Conservation (phyloP, 2,113 vertebrate genomes). For the Scomber colias region DNA sequence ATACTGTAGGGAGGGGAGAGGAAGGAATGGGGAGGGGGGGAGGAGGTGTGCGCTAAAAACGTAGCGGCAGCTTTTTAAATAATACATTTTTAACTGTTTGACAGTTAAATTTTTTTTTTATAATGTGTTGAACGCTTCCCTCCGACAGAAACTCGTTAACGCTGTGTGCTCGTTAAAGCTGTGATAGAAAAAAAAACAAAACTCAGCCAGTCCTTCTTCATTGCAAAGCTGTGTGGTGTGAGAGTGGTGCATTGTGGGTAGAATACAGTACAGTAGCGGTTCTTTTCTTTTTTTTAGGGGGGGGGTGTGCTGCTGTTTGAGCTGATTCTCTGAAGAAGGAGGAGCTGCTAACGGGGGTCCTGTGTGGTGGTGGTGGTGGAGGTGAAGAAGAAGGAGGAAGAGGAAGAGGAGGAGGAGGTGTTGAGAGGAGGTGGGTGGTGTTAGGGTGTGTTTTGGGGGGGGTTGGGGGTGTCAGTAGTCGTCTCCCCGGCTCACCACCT, state of each 20-base stretch:
- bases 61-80: slow-evolving; percentile 44
- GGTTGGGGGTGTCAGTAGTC: slow-evolving; percentile 89
- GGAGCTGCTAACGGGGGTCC: slow-evolving; percentile 19
- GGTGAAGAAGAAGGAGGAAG: too few species aligned
- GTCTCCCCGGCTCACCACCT: slow-evolving; percentile 98
- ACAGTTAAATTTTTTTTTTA: slow-evolving; percentile 39
- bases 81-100: slow-evolving; percentile 23
- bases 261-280: slow-evolving; percentile 40
- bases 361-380: slow-evolving; percentile 6
- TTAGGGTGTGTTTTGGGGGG: not conserved
- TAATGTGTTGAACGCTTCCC: slow-evolving; percentile 12
- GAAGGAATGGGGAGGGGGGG: too few species aligned
- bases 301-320: not conserved
- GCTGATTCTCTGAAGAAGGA: slow-evolving; percentile 22
- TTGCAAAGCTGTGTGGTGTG: slow-evolving; percentile 37
- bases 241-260: slow-evolving; percentile 47
- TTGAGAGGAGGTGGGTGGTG: not conserved
- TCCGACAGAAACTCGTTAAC: slow-evolving; percentile 19
- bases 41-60: slow-evolving; percentile 21
- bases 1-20: slow-evolving; percentile 13
- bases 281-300: not conserved
- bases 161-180: slow-evolving; percentile 27
- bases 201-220: slow-evolving; percentile 42
- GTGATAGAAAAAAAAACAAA: slow-evolving; percentile 21
- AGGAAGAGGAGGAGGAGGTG: not conserved